Conservation (phyloP, 1,140 invertebrate species). For the Trypoxylus dichotomus region DNA sequence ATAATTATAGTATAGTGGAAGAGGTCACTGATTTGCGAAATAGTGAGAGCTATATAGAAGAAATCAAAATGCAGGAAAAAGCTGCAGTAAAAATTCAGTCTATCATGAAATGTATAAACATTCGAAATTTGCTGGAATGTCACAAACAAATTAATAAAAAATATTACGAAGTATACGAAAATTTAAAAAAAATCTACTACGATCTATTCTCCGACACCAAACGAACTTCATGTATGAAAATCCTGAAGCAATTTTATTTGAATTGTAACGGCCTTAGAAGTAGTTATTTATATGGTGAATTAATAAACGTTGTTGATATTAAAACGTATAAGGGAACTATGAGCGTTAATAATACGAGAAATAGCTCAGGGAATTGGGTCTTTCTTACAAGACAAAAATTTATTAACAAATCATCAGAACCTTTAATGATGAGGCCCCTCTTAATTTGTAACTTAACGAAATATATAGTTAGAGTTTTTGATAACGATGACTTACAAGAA, state of each 20-base stretch:
- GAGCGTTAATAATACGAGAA: background rate
- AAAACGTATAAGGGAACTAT: background rate
- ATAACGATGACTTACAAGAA: constrained; percentile 49
- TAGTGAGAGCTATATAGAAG: background rate
- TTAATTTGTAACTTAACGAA: constrained; percentile 44
- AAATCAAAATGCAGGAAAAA: constrained; percentile 35
- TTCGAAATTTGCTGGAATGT: constrained; percentile 32
- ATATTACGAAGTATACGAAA: constrained; percentile 27
- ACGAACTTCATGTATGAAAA: constrained; percentile 25
- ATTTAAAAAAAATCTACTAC: constrained; percentile 34
- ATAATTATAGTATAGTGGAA: background rate
- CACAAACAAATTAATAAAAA: constrained; percentile 29
- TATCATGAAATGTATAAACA: constrained; percentile 40
- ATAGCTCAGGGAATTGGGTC: constrained; percentile 33
- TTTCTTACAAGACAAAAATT: constrained; percentile 38
- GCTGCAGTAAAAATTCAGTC: constrained; percentile 41
- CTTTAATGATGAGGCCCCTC: constrained; percentile 40
- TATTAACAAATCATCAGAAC: constrained; percentile 34
- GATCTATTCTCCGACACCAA: constrained; percentile 28
- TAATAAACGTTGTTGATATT: background rate
- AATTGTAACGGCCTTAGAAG: constrained; percentile 2
- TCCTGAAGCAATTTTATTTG: constrained; percentile 37
- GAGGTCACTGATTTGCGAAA: background rate
- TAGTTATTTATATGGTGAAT: background rate
- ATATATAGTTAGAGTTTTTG: constrained; percentile 47